Evolutionary conservation across 2,888 invertebrate genomes (phyloP).

Genomic region (Scaeva pyrastri): DNA sequence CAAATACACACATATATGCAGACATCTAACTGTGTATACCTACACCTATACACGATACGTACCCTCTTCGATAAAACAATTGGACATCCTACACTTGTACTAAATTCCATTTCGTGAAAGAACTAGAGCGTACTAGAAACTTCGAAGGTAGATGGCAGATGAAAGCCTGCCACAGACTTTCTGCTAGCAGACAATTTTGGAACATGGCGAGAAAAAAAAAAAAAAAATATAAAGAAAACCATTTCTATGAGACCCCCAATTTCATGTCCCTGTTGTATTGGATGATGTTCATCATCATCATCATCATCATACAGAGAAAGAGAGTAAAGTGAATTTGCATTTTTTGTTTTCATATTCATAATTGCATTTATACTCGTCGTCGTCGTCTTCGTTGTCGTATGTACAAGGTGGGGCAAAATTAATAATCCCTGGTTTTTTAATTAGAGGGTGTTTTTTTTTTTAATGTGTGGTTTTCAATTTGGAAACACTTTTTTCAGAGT

Average conservation of each 20-base stretch:
- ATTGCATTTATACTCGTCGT: conserved; percentile 45
- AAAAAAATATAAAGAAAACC: background rate
- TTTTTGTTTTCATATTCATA: conserved; percentile 65
- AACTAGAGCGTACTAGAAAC: conserved; percentile 60
- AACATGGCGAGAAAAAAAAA: conserved; percentile 32
- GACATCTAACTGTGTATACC: too few species aligned
- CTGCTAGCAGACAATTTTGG: conserved; percentile 45
- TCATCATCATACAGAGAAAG: background rate
- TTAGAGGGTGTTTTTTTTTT: too few species aligned
- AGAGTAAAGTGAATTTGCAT: conserved; percentile 54
- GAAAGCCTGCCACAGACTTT: conserved; percentile 11
- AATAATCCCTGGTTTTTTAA: too few species aligned
- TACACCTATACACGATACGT: background rate
- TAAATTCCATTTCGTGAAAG: conserved; percentile 48
- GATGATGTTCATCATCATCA: conserved; percentile 1
- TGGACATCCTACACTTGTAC: conserved; percentile 61
- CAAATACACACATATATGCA: background rate
- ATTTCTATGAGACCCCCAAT: conserved; percentile 37
- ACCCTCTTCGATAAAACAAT: conserved; percentile 46
- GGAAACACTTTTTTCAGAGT: too few species aligned
- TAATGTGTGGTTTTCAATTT: too few species aligned
- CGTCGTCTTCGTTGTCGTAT: too few species aligned
- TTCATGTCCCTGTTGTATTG: conserved; percentile 14
- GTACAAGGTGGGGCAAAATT: too few species aligned
- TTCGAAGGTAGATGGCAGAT: conserved; percentile 38